A percentile compares a stretch with the other conserved stretches of the same genome.
These are phyloP conservation scores for Odontamblyopus lacepedii DNA, from an alignment of 2,797 vertebrate species.

Conservation along the genomic window DNA sequence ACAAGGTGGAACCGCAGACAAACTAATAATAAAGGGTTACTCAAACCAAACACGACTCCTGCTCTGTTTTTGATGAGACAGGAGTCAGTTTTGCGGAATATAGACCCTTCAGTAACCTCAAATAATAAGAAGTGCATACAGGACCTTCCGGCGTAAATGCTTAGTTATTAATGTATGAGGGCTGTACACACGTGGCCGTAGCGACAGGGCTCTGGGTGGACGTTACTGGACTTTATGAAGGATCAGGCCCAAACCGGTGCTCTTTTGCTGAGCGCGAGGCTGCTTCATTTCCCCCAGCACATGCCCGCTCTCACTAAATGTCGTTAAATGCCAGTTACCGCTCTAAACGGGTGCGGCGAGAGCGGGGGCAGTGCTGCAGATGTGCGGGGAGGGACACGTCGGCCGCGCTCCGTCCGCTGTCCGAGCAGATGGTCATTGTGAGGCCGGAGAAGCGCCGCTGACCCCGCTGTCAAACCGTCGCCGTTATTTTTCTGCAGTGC, in stretches of 20 bases:
- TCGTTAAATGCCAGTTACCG: constrained; percentile 41
- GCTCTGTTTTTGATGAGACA: too few species aligned
- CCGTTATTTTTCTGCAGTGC: not conserved
- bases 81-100: too few species aligned
- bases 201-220: constrained; percentile 46
- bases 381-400: not conserved
- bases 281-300: constrained; percentile 28
- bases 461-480: not conserved
- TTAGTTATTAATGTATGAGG: constrained; percentile 65
- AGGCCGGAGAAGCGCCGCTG: not conserved
- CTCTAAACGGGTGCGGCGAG: constrained; percentile 28
- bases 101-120: not conserved
- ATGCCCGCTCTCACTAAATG: constrained; percentile 28
- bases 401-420: not conserved
- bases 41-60: too few species aligned
- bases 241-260: constrained; percentile 33
- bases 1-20: too few species aligned
- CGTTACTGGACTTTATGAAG: constrained; percentile 33
- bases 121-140: not conserved
- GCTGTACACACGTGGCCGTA: constrained; percentile 33
- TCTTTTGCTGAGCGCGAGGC: constrained; percentile 48
- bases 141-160: constrained; percentile 46
- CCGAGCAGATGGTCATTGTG: not conserved
- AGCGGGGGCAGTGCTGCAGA: constrained; percentile 14
- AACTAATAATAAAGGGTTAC: too few species aligned